phyloP scores from a whole-genome alignment of 2,797 vertebrate species.

The Rhynchotus rufescens region DNA sequence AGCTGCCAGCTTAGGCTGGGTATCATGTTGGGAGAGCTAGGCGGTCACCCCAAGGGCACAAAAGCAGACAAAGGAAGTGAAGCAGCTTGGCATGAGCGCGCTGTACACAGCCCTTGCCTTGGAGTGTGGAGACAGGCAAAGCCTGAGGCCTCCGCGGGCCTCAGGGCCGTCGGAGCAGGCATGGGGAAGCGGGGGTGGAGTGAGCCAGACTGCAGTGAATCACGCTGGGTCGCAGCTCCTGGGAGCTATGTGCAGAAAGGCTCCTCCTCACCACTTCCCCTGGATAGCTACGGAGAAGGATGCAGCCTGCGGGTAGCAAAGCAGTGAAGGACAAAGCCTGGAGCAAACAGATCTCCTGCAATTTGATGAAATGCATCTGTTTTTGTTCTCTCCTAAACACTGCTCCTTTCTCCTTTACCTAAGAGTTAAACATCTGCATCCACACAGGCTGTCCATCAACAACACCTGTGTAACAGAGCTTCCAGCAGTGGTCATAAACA shows the following conservation, averaged over 20 bases:
- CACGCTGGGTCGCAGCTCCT: neutral
- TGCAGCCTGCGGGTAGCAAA: neutral
- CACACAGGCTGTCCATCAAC: neutral
- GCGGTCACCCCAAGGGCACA: neutral
- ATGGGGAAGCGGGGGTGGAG: neutral
- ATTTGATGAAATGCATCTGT: neutral
- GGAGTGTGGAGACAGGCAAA: neutral
- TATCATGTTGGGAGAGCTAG: neutral
- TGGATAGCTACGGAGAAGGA: neutral
- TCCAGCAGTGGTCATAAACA: neutral
- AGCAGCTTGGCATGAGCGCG: neutral
- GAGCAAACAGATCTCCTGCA: neutral
- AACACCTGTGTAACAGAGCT: neutral
- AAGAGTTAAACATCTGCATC: neutral
- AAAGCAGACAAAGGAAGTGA: neutral
- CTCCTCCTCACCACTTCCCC: neutral
- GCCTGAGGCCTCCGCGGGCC: neutral
- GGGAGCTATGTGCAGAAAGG: neutral
- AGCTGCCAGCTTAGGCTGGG: neutral
- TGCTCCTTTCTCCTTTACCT: neutral
- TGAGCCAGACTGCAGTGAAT: neutral
- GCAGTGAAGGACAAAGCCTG: neutral
- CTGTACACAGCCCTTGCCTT: neutral
- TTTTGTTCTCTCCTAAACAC: neutral
- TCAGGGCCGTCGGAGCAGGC: neutral